These are phyloP conservation scores for Platanista minor DNA, from an alignment of 2,113 vertebrate species.

Conservation along the genomic window DNA sequence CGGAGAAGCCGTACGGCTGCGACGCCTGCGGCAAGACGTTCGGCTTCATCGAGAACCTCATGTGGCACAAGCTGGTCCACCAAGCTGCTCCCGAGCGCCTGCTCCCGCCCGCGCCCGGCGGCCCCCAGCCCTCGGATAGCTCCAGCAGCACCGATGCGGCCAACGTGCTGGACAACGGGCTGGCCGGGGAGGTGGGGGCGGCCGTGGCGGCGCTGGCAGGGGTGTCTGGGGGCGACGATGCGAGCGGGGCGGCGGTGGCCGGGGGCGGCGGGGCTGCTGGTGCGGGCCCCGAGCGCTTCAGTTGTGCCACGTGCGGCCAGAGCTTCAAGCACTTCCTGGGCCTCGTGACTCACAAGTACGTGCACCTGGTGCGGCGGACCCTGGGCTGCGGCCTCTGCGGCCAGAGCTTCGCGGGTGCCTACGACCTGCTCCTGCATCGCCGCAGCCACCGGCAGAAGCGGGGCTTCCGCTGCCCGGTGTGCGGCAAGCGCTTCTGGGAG, in stretches of 20 bases:
- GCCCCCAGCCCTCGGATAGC: slow-evolving; percentile 78
- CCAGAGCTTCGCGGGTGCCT: slow-evolving; percentile 78
- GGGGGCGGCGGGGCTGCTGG: slow-evolving; percentile 60
- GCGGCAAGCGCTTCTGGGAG: slow-evolving; percentile 90
- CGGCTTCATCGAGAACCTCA: slow-evolving; percentile 82
- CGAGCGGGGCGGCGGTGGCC: slow-evolving; percentile 62
- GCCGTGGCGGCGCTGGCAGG: slow-evolving; percentile 76
- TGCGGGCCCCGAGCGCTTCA: slow-evolving; percentile 81
- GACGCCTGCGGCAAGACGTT: slow-evolving; percentile 81
- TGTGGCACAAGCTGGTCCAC: slow-evolving; percentile 83
- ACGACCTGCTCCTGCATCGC: slow-evolving; percentile 80
- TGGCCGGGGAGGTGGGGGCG: slow-evolving; percentile 72
- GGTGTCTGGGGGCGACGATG: slow-evolving; percentile 76
- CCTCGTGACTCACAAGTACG: slow-evolving; percentile 88
- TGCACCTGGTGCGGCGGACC: slow-evolving; percentile 78
- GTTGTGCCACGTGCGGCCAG: slow-evolving; percentile 91
- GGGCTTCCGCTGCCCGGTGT: slow-evolving; percentile 89
- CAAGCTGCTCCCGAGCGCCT: slow-evolving; percentile 81
- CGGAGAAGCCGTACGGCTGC: slow-evolving; percentile 76
- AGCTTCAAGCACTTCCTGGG: slow-evolving; percentile 90
- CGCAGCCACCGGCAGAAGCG: slow-evolving; percentile 87
- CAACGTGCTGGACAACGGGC: slow-evolving; percentile 66
- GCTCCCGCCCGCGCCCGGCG: slow-evolving; percentile 73
- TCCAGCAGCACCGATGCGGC: slow-evolving; percentile 72
- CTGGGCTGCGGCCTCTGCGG: slow-evolving; percentile 79